A percentile compares a stretch with the other conserved stretches of the same genome.
Conservation (phyloP, 2,888 invertebrate species). For the Vandiemenella viatica region DNA sequence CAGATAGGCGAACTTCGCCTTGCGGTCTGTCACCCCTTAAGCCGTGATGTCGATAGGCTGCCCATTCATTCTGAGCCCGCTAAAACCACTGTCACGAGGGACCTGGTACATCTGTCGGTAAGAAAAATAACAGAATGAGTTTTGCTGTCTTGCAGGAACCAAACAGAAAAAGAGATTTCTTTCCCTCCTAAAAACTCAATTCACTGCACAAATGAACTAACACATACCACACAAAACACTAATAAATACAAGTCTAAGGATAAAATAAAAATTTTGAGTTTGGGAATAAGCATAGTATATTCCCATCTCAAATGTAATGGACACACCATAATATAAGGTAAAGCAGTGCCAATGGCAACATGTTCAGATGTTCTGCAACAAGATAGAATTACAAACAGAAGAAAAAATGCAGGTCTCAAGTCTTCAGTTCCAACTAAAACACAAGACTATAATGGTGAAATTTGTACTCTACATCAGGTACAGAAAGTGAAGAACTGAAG, state of each 20-base stretch:
- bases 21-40: constrained; percentile 7
- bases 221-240: background rate
- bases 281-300: background rate
- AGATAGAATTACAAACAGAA: too few relatives aligned
- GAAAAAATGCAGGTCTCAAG: too few relatives aligned
- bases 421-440: too few relatives aligned
- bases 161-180: too few relatives aligned
- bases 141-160: background rate
- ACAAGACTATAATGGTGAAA: too few relatives aligned
- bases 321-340: background rate
- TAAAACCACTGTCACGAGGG: constrained; percentile 11
- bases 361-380: too few relatives aligned
- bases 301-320: background rate
- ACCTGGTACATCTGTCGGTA: constrained; percentile 15
- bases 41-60: constrained; percentile 14
- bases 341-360: background rate
- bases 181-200: background rate
- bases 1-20: too few relatives aligned
- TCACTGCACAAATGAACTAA: background rate
- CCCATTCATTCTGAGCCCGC: constrained; percentile 13
- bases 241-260: background rate
- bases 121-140: constrained; percentile 9
- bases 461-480: too few relatives aligned
- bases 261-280: background rate
- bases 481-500: too few relatives aligned